Percentiles rank a stretch among this genome's conserved stretches.
Evolutionary conservation across 2,113 vertebrate genomes (phyloP).

Genomic region (Dasyurus viverrinus): DNA sequence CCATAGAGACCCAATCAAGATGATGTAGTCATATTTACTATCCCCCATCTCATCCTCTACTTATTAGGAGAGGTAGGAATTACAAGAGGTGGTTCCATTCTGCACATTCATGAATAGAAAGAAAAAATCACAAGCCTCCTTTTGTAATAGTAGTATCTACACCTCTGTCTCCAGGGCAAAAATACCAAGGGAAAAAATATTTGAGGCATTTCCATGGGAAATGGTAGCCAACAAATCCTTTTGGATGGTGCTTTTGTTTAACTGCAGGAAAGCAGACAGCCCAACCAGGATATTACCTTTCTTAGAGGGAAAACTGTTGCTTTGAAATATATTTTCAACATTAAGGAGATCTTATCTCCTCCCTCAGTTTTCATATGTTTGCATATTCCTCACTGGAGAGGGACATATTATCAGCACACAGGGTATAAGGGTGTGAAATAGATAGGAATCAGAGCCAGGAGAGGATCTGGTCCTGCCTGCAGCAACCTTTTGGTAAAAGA

Average conservation of each 20-base stretch:
- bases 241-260: slow-evolving; percentile 77
- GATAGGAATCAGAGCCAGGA: slow-evolving; percentile 7
- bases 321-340: slow-evolving; percentile 73
- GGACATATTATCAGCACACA: slow-evolving; percentile 47
- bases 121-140: slow-evolving; percentile 78
- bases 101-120: slow-evolving; percentile 64
- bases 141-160: slow-evolving; percentile 66
- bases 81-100: slow-evolving; percentile 37
- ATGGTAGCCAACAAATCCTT: slow-evolving; percentile 69
- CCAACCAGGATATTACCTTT: slow-evolving; percentile 77
- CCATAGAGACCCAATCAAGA: slow-evolving; percentile 13
- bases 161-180: slow-evolving; percentile 67
- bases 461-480: slow-evolving; percentile 52
- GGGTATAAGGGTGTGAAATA: slow-evolving; percentile 7
- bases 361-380: slow-evolving; percentile 67
- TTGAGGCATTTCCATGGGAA: slow-evolving; percentile 80
- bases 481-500: slow-evolving; percentile 69
- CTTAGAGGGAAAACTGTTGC: slow-evolving; percentile 74
- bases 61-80: not conserved
- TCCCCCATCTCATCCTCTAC: not conserved
- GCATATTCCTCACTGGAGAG: slow-evolving; percentile 66
- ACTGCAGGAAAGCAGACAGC: slow-evolving; percentile 77
- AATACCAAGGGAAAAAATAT: slow-evolving; percentile 78
- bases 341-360: slow-evolving; percentile 58
- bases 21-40: not conserved